These are phyloP conservation scores for Cephus pygmeus DNA, from an alignment of 2,888 invertebrate genomes.

Conservation along the genomic window DNA sequence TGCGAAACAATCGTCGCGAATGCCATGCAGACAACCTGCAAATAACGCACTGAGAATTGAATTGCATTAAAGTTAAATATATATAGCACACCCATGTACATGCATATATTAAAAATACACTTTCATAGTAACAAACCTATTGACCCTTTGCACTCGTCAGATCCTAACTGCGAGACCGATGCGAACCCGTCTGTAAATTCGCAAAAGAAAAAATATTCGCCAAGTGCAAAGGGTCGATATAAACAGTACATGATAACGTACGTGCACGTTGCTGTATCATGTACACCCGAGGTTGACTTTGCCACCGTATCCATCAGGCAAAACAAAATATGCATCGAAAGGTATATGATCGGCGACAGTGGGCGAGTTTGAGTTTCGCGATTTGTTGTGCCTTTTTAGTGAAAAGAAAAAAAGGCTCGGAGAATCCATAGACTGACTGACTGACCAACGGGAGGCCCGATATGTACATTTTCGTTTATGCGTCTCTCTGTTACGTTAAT, in stretches of 20 bases:
- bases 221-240: not conserved
- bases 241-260: not conserved
- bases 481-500: constrained; percentile 15
- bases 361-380: not conserved
- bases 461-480: constrained; percentile 22
- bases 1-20: not conserved
- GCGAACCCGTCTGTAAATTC: not conserved
- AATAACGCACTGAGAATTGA: not conserved
- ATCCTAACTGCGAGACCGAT: not conserved
- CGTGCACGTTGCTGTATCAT: not conserved
- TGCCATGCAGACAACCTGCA: not conserved
- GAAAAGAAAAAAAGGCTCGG: constrained; percentile 13
- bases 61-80: not conserved
- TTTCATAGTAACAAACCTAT: not conserved
- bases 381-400: constrained; percentile 4
- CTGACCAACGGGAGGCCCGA: constrained; percentile 26
- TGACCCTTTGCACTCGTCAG: not conserved
- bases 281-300: not conserved
- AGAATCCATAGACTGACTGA: constrained; percentile 25
- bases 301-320: not conserved
- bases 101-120: not conserved
- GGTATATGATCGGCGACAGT: not conserved
- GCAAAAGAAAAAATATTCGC: not conserved
- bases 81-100: not conserved
- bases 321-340: not conserved